Evolutionary conservation across 1,140 invertebrate genomes (phyloP).

Genomic region (Drosophila serrata): DNA sequence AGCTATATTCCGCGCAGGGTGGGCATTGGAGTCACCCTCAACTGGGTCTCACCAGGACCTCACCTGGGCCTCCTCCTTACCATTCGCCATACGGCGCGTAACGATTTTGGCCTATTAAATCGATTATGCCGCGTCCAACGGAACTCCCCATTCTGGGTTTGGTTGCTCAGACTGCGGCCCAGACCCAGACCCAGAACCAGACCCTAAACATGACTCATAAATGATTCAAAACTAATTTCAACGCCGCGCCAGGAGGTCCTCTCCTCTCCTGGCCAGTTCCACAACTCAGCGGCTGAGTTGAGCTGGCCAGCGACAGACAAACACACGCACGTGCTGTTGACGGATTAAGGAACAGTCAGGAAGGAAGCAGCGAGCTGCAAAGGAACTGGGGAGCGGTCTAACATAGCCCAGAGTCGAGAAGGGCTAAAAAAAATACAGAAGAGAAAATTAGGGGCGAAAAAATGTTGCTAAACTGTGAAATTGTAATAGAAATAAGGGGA

Average conservation of each 20-base stretch:
- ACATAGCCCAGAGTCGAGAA: neutral
- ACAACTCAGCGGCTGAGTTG: slow-evolving; percentile 5
- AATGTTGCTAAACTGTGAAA: neutral
- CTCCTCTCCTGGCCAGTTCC: slow-evolving; percentile 20
- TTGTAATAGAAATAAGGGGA: too few species aligned
- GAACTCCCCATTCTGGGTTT: slow-evolving; percentile 39
- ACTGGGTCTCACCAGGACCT: neutral
- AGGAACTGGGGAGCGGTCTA: slow-evolving; percentile 24
- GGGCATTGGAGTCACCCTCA: neutral
- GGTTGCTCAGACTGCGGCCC: slow-evolving; percentile 32
- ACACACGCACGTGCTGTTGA: slow-evolving; percentile 67
- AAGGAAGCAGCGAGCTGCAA: slow-evolving; percentile 37
- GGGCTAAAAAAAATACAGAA: slow-evolving; percentile 5
- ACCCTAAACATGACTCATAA: slow-evolving; percentile 81
- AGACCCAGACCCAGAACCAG: slow-evolving; percentile 57
- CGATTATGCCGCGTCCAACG: slow-evolving; percentile 66
- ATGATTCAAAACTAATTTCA: slow-evolving; percentile 84
- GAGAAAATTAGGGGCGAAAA: neutral
- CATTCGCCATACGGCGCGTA: slow-evolving; percentile 64
- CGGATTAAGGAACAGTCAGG: slow-evolving; percentile 63
- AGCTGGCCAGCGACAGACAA: slow-evolving; percentile 33
- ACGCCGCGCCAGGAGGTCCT: slow-evolving; percentile 66
- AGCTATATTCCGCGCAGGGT: neutral
- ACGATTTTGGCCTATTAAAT: slow-evolving; percentile 76
- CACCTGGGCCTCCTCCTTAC: neutral